A percentile compares a stretch with the other conserved stretches of the same genome.
Conservation (phyloP, 2,113 vertebrate species). For the Vimba vimba region DNA sequence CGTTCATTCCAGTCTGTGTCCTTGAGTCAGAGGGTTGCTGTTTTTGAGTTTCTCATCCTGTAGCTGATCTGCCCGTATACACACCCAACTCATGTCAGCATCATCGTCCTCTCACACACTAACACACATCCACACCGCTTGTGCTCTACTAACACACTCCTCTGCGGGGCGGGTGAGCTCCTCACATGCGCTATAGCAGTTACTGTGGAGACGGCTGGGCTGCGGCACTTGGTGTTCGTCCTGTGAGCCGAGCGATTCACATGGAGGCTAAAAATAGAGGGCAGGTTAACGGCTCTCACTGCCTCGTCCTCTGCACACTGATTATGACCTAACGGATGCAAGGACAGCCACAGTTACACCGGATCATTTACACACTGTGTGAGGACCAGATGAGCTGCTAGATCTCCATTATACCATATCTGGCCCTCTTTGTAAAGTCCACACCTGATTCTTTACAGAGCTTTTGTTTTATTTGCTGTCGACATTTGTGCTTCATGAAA, state of each 20-base stretch:
- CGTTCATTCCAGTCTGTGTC: neutral
- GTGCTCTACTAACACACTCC: neutral
- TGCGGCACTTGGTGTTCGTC: conserved; percentile 27
- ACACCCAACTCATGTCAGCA: conserved; percentile 2
- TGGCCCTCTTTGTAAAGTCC: neutral
- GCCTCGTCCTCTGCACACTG: conserved; percentile 66
- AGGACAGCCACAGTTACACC: conserved; percentile 31
- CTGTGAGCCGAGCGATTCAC: conserved; percentile 37
- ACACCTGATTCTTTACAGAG: neutral
- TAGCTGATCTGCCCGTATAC: neutral
- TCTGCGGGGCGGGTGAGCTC: neutral
- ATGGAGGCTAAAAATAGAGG: conserved; percentile 74
- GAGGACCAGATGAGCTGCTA: conserved; percentile 1
- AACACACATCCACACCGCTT: conserved; percentile 27
- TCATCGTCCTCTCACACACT: conserved; percentile 21
- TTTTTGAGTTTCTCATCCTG: neutral
- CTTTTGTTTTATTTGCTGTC: neutral
- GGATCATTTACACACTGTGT: conserved; percentile 11
- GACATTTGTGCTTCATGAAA: neutral
- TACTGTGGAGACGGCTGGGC: conserved; percentile 48
- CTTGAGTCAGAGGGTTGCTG: neutral
- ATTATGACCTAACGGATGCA: conserved; percentile 65
- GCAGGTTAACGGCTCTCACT: conserved; percentile 45
- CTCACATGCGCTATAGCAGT: conserved; percentile 11
- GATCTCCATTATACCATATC: neutral